Percentiles rank a stretch among this genome's conserved stretches.
Conservation (phyloP, 2,797 vertebrate species). For the Propithecus deckenii region DNA sequence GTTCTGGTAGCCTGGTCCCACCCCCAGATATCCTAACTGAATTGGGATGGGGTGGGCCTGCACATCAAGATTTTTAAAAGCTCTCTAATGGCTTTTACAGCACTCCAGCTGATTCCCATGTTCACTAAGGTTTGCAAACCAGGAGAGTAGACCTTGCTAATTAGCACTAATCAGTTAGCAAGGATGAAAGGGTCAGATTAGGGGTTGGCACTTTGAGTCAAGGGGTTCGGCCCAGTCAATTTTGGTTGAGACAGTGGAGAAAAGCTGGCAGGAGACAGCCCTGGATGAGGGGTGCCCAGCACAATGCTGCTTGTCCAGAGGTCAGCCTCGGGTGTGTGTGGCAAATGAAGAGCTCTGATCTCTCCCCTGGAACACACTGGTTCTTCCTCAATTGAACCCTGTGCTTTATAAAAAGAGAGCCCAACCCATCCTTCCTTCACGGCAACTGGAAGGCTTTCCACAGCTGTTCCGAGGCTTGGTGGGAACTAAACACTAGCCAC, state of each 20-base stretch:
- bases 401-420: neutral
- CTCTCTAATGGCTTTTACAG: neutral
- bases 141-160: neutral
- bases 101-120: neutral
- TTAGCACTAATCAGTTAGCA: neutral
- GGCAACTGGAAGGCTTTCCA: neutral
- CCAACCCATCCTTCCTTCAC: neutral
- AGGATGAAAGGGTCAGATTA: neutral
- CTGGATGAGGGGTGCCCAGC: neutral
- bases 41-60: neutral
- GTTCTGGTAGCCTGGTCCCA: neutral
- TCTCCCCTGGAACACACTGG: neutral
- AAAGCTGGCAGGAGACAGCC: neutral
- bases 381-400: neutral
- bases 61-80: neutral
- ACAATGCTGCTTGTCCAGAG: neutral
- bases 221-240: neutral
- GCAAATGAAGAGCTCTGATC: neutral
- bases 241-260: neutral
- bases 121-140: neutral
- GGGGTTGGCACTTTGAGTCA: neutral
- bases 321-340: accelerated
- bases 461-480: neutral
- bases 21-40: neutral
- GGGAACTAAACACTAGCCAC: neutral